Evolutionary conservation across 2,113 vertebrate genomes (phyloP).

Genomic region (Myrmecobius fasciatus): DNA sequence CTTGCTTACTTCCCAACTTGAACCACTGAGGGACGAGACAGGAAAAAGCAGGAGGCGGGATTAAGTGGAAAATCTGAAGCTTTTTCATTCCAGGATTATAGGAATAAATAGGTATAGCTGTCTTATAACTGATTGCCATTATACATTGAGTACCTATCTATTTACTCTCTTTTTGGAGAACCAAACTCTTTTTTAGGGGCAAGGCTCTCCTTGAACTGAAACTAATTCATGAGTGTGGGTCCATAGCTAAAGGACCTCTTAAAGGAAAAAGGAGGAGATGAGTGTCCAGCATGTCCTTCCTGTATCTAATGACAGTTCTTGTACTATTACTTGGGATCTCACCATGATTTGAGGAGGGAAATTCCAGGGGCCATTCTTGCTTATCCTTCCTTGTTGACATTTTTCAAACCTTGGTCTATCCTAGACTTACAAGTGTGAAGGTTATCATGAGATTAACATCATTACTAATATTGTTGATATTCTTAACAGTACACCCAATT

Average conservation of each 20-base stretch:
- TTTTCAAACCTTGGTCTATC: not conserved
- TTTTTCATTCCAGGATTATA: not conserved
- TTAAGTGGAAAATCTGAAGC: not conserved
- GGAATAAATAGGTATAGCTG: not conserved
- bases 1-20: not conserved
- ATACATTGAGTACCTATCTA: not conserved
- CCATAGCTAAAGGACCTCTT: not conserved
- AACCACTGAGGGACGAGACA: not conserved
- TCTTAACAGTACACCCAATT: not conserved
- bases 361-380: not conserved
- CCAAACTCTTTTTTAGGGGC: not conserved
- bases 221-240: not conserved
- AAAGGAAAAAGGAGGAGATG: not conserved
- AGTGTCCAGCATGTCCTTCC: not conserved
- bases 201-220: not conserved
- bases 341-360: not conserved
- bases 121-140: not conserved
- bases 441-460: not conserved
- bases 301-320: not conserved
- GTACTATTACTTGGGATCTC: not conserved
- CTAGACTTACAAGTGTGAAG: not conserved
- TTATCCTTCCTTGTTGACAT: not conserved
- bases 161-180: not conserved
- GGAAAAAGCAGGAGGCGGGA: not conserved
- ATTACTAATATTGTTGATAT: not conserved